Percentiles rank a stretch among this genome's conserved stretches.
phyloP scores from a whole-genome alignment of 1,140 invertebrate species.

The Drosophila auraria region DNA sequence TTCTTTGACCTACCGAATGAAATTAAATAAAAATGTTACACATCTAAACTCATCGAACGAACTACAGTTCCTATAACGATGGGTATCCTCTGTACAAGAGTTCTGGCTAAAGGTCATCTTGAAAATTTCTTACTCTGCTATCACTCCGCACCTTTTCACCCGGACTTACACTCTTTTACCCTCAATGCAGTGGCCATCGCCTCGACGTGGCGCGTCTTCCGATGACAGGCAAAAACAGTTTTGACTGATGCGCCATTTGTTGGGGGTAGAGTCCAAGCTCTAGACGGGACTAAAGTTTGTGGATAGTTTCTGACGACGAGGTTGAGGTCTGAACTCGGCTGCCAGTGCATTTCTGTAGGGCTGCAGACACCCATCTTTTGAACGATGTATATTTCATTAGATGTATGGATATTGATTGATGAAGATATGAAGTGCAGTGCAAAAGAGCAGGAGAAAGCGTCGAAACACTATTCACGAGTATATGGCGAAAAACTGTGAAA shows the following conservation, averaged over 20 bases:
- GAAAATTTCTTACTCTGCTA: constrained; percentile 10
- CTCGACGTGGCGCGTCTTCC: constrained; percentile 71
- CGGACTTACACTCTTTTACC: constrained; percentile 3
- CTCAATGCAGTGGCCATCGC: constrained; percentile 15
- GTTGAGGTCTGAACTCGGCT: constrained; percentile 64
- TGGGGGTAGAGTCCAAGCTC: constrained; percentile 31
- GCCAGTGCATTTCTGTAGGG: constrained; percentile 25
- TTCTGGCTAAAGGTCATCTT: constrained; percentile 18
- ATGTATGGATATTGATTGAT: constrained; percentile 72
- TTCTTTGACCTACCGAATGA: too few relatives aligned
- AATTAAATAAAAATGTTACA: too few relatives aligned
- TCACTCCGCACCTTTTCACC: constrained; percentile 9
- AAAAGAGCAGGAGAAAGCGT: constrained; percentile 13
- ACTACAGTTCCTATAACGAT: too few relatives aligned
- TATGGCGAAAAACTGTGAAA: constrained; percentile 9
- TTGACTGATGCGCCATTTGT: constrained; percentile 80
- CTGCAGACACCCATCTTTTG: constrained; percentile 23
- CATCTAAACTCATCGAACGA: too few relatives aligned
- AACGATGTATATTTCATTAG: constrained; percentile 73
- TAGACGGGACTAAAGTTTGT: constrained; percentile 7
- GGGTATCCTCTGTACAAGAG: too few relatives aligned
- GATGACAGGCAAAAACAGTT: constrained; percentile 81
- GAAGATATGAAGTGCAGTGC: constrained; percentile 43
- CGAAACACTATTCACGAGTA: neutral
- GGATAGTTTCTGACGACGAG: constrained; percentile 57